These are phyloP conservation scores for Danaus melanippus DNA, from an alignment of 1,140 invertebrate genomes.

Conservation along the genomic window DNA sequence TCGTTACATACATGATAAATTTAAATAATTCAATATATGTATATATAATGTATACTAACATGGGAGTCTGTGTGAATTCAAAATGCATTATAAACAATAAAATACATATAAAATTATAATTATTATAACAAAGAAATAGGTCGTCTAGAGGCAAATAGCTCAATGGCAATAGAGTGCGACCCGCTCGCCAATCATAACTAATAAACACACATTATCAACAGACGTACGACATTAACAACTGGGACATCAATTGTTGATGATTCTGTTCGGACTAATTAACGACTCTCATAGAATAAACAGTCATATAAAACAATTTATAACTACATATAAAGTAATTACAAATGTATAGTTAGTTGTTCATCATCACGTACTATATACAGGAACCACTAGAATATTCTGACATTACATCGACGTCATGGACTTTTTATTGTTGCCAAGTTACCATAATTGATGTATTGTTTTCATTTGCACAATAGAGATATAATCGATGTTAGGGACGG, in stretches of 20 bases:
- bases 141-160: constrained; percentile 17
- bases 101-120: no score
- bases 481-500: constrained; percentile 35
- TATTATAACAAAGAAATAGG: no score
- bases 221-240: constrained; percentile 34
- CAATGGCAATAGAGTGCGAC: constrained; percentile 41
- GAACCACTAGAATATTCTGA: constrained; percentile 2
- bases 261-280: no score
- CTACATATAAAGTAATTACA: not conserved
- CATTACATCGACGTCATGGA: constrained; percentile 4
- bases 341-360: not conserved
- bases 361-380: not conserved
- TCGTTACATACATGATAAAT: no score
- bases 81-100: no score
- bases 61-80: no score
- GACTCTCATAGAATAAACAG: no score
- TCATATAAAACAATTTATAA: no score
- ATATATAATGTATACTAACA: no score
- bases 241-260: constrained; percentile 24
- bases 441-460: constrained; percentile 21
- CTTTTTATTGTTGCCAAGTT: constrained; percentile 13
- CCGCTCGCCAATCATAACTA: constrained; percentile 56
- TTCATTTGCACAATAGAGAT: constrained; percentile 24
- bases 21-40: no score
- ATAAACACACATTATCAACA: constrained; percentile 60